A percentile compares a stretch with the other conserved stretches of the same genome.
phyloP scores from a whole-genome alignment of 1,140 invertebrate genomes.

The Akabosia matsudoensis region DNA sequence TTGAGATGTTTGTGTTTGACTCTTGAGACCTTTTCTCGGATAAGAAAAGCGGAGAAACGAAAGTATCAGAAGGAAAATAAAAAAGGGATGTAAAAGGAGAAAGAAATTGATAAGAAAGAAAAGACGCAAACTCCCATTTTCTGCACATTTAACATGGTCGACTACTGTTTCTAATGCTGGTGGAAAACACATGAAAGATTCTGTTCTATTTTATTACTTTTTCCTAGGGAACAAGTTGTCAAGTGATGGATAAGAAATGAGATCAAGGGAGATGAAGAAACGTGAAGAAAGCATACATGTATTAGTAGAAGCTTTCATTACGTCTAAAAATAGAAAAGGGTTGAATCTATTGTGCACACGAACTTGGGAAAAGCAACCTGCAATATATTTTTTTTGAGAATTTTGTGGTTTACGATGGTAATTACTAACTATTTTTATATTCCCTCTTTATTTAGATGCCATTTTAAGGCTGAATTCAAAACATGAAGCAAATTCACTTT shows the following conservation, averaged over 20 bases:
- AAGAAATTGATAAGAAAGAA: background rate
- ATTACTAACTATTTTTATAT: too few relatives aligned
- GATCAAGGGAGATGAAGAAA: background rate
- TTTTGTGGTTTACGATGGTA: too few relatives aligned
- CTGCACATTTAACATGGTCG: background rate
- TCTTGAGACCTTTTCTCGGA: conserved; percentile 21
- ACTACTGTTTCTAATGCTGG: background rate
- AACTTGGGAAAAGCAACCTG: too few relatives aligned
- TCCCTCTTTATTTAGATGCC: too few relatives aligned
- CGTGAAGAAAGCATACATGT: background rate
- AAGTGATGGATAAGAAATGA: conserved; percentile 18
- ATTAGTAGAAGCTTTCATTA: background rate
- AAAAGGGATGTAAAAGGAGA: background rate
- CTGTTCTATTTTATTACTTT: conserved; percentile 26
- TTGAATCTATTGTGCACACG: background rate
- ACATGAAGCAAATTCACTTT: too few relatives aligned
- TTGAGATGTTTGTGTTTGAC: conserved; percentile 17
- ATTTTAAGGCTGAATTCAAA: too few relatives aligned
- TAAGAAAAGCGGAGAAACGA: background rate
- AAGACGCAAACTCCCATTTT: conserved; percentile 23
- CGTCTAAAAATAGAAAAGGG: too few relatives aligned
- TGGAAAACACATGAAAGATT: too few relatives aligned
- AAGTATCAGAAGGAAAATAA: background rate
- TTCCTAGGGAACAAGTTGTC: conserved; percentile 20
- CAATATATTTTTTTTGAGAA: too few relatives aligned